These are phyloP conservation scores for Pituophis catenifer DNA, from an alignment of 2,113 vertebrate species.

Conservation along the genomic window DNA sequence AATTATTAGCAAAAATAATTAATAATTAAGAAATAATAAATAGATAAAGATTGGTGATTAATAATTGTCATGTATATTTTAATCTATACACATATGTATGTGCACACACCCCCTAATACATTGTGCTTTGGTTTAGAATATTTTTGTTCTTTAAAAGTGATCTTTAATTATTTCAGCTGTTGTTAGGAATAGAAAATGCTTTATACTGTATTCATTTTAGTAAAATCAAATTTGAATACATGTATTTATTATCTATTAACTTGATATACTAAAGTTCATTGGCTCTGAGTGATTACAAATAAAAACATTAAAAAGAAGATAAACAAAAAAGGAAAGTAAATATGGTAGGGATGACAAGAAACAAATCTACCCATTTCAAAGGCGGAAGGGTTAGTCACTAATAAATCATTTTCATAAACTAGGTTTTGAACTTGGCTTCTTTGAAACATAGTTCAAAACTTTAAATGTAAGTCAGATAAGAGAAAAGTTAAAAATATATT, in stretches of 20 bases:
- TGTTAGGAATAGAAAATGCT: slow-evolving; percentile 65
- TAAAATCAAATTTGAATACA: neutral
- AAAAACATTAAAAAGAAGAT: neutral
- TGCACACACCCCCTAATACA: slow-evolving; percentile 27
- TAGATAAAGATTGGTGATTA: slow-evolving; percentile 21
- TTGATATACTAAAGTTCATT: neutral
- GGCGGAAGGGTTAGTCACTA: neutral
- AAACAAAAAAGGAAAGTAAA: neutral
- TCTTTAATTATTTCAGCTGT: slow-evolving; percentile 77
- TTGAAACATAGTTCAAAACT: neutral
- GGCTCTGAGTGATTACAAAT: neutral
- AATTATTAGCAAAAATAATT: slow-evolving; percentile 31
- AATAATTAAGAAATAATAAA: neutral
- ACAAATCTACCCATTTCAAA: neutral
- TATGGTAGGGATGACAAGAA: neutral
- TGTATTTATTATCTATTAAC: neutral
- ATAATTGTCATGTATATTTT: slow-evolving; percentile 53
- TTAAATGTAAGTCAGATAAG: neutral
- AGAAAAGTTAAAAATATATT: neutral
- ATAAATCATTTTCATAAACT: neutral
- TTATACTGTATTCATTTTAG: neutral
- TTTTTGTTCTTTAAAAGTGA: slow-evolving; percentile 12
- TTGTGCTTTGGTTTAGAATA: slow-evolving; percentile 22
- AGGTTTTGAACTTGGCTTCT: neutral
- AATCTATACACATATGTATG: neutral